phyloP scores from a whole-genome alignment of 2,797 vertebrate species.

The Craterocephalus amniculus region DNA sequence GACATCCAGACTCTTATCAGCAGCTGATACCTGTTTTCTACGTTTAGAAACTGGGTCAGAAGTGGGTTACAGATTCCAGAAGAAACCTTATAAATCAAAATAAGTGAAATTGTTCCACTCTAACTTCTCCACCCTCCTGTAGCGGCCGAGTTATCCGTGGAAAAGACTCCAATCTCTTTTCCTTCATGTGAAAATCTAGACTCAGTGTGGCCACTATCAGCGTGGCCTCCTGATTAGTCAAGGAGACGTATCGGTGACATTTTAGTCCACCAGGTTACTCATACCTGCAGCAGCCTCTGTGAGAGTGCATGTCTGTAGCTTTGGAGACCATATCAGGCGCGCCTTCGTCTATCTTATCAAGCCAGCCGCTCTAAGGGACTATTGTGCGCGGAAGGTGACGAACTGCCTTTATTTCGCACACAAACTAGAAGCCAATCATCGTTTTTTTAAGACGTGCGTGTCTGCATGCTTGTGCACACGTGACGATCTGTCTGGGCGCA shows the following conservation, averaged over 20 bases:
- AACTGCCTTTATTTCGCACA: constrained; percentile 55
- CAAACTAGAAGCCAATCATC: constrained; percentile 5
- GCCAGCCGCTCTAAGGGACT: constrained; percentile 64
- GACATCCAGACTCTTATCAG: constrained; percentile 52
- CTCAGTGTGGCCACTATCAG: constrained; percentile 58
- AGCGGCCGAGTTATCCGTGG: too few relatives aligned
- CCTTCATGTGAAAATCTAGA: constrained; percentile 25
- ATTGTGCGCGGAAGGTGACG: constrained; percentile 73
- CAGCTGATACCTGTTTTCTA: constrained; percentile 33
- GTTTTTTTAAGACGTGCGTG: constrained; percentile 26
- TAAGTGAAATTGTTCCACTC: constrained; percentile 18
- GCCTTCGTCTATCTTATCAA: constrained; percentile 79
- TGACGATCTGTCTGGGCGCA: background rate
- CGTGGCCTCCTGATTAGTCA: constrained; percentile 51
- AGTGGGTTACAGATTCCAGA: constrained; percentile 54
- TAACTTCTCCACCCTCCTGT: too few relatives aligned
- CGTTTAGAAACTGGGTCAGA: constrained; percentile 56
- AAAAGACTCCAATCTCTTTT: constrained; percentile 40
- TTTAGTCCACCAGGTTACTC: constrained; percentile 55
- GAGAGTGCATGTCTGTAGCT: constrained; percentile 44
- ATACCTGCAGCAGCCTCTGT: constrained; percentile 49
- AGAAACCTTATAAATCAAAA: constrained; percentile 22
- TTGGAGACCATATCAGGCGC: constrained; percentile 73
- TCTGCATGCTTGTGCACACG: constrained; percentile 7
- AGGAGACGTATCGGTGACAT: constrained; percentile 57